Conservation (phyloP, 2,888 invertebrate genomes). For the Eupeodes luniger region DNA sequence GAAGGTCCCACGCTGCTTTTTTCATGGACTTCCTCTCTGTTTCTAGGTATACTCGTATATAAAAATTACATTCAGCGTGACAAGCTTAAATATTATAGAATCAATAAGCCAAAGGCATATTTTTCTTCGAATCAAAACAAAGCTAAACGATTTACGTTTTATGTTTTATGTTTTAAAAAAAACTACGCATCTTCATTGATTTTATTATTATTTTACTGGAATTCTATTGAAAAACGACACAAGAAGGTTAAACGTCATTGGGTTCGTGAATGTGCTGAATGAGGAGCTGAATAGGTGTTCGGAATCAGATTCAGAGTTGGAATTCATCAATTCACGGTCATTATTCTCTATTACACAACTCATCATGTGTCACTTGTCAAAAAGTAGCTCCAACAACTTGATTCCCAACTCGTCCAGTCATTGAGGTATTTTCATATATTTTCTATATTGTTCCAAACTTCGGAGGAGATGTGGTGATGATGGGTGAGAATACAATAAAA, state of each 20-base stretch:
- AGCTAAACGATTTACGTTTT: slow-evolving; percentile 11
- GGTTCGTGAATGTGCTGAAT: slow-evolving; percentile 8
- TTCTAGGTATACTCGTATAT: neutral
- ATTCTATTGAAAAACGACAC: slow-evolving; percentile 27
- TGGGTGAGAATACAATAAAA: slow-evolving; percentile 43
- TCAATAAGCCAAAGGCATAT: neutral
- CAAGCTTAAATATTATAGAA: neutral
- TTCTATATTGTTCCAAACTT: slow-evolving; percentile 29
- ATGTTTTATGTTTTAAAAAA: neutral
- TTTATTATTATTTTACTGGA: slow-evolving; percentile 70
- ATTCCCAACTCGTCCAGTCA: slow-evolving; percentile 61
- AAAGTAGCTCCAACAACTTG: slow-evolving; percentile 38
- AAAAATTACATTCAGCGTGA: neutral
- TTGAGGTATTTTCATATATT: slow-evolving; percentile 37
- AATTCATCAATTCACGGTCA: slow-evolving; percentile 60
- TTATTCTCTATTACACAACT: slow-evolving; percentile 69
- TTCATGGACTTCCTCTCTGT: slow-evolving; percentile 15
- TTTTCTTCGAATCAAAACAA: slow-evolving; percentile 59
- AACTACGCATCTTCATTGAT: slow-evolving; percentile 56
- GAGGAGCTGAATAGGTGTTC: slow-evolving; percentile 11
- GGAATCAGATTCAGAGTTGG: slow-evolving; percentile 29
- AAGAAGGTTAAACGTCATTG: slow-evolving; percentile 22
- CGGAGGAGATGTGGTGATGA: neutral
- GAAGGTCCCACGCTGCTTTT: slow-evolving; percentile 29
- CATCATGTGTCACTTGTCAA: slow-evolving; percentile 60